These are phyloP conservation scores for Chloroceryle inda DNA, from an alignment of 2,797 vertebrate genomes.

Conservation along the genomic window DNA sequence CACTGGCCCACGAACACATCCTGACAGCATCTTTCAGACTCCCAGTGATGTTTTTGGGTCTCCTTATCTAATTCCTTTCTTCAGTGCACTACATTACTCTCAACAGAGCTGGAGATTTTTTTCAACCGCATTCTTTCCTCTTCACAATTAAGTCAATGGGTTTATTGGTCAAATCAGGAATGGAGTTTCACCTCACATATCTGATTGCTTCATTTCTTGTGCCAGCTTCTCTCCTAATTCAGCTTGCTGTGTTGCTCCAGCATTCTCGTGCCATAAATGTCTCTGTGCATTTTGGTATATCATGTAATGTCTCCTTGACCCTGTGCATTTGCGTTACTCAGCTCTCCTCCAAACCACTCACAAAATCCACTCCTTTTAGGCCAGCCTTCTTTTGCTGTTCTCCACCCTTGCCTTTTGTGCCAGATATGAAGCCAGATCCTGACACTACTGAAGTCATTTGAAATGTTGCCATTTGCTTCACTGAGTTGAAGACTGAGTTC, in stretches of 20 bases:
- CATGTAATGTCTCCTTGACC: background rate
- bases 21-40: background rate
- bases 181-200: background rate
- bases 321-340: background rate
- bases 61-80: background rate
- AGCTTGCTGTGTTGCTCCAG: background rate
- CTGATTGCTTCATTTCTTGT: background rate
- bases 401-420: constrained; percentile 19
- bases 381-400: background rate
- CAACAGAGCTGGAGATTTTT: background rate
- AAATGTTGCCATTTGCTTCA: constrained; percentile 40
- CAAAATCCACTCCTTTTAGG: constrained; percentile 5
- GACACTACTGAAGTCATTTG: constrained; percentile 19
- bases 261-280: background rate
- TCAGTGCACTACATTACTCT: background rate
- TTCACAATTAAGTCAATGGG: background rate
- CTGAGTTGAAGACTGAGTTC: constrained; percentile 18
- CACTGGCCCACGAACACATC: background rate
- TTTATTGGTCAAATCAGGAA: constrained; percentile 2
- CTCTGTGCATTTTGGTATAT: background rate
- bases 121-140: background rate
- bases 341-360: constrained; percentile 23
- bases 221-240: background rate
- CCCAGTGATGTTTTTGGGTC: background rate
- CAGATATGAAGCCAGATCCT: constrained; percentile 30